phyloP scores from a whole-genome alignment of 2,113 vertebrate species.

The Pitta sordida region DNA sequence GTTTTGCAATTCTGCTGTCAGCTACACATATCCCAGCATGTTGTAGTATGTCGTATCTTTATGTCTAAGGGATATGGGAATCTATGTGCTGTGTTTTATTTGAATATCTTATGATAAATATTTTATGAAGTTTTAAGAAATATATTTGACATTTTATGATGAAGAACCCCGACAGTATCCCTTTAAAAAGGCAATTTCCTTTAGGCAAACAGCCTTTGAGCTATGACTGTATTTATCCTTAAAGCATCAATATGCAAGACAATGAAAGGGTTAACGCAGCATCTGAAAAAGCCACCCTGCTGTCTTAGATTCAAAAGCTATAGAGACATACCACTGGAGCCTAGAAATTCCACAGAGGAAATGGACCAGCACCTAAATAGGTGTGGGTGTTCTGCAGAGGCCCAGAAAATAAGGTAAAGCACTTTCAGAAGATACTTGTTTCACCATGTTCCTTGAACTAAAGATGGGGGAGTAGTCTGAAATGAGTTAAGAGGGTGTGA shows the following conservation, averaged over 20 bases:
- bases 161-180: slow-evolving; percentile 18
- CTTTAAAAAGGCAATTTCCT: background rate
- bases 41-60: background rate
- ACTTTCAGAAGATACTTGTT: slow-evolving; percentile 73
- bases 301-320: slow-evolving; percentile 65
- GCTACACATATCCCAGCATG: background rate
- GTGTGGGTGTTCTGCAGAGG: slow-evolving; percentile 71
- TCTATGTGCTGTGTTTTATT: background rate
- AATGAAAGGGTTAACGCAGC: slow-evolving; percentile 75
- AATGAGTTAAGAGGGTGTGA: slow-evolving; percentile 62
- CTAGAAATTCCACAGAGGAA: slow-evolving; percentile 76
- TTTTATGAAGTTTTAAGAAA: background rate
- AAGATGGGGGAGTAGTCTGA: slow-evolving; percentile 55
- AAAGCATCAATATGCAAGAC: slow-evolving; percentile 31
- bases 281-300: slow-evolving; percentile 65
- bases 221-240: background rate
- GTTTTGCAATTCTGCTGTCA: background rate
- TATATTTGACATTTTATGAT: background rate
- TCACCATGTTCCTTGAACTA: slow-evolving; percentile 72
- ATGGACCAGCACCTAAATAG: slow-evolving; percentile 73
- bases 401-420: slow-evolving; percentile 73
- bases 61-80: background rate
- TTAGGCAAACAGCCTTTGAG: background rate
- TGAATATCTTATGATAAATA: background rate
- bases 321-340: slow-evolving; percentile 71